phyloP scores from a whole-genome alignment of 2,888 invertebrate species.

The Poecilobothrus nobilitatus region DNA sequence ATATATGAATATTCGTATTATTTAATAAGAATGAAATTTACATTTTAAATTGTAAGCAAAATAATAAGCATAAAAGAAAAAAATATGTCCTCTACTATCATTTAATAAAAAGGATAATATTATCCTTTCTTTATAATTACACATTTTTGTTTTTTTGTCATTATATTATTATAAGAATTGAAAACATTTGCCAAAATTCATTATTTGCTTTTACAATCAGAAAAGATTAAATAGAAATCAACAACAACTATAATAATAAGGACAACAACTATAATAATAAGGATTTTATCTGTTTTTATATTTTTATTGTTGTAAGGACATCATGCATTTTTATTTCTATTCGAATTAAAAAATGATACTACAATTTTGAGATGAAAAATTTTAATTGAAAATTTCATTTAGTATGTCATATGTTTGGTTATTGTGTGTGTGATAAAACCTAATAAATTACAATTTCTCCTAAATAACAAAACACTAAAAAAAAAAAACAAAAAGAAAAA shows the following conservation, averaged over 20 bases:
- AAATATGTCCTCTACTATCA: no score
- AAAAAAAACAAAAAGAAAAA: no score
- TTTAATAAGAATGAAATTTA: background rate
- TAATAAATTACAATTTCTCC: background rate
- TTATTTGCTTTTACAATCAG: background rate
- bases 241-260: background rate
- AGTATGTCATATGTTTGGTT: background rate
- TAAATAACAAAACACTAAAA: no score
- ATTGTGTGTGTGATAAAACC: background rate
- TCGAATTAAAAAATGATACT: no score
- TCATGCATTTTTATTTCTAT: background rate
- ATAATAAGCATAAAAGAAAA: no score
- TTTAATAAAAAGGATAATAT: no score
- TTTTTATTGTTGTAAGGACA: background rate
- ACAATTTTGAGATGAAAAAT: no score
- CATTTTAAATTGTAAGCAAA: background rate
- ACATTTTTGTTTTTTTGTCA: no score
- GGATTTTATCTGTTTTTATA: background rate
- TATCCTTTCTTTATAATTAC: no score
- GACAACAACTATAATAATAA: background rate
- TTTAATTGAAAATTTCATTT: background rate
- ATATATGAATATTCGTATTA: background rate
- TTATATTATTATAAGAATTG: no score
- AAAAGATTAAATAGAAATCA: background rate
- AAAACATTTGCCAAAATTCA: no score